A percentile compares a stretch with the other conserved stretches of the same genome.
Conservation (phyloP, 2,113 vertebrate species). For the Bambusicola thoracicus region DNA sequence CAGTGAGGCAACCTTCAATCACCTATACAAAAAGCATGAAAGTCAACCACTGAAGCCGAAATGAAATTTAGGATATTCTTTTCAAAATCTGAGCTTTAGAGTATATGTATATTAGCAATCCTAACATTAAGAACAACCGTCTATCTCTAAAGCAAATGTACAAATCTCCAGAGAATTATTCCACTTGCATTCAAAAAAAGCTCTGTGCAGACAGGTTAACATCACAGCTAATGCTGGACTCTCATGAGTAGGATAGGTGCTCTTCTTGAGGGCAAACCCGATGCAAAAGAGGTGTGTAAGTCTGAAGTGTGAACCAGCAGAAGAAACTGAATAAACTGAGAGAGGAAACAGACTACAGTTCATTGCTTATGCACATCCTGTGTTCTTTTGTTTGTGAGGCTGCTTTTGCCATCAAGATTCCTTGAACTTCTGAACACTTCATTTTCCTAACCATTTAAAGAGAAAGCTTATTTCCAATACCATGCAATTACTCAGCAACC, state of each 20-base stretch:
- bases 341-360: neutral
- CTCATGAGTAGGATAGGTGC: neutral
- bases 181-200: neutral
- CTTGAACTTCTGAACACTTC: neutral
- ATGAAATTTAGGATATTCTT: neutral
- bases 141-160: neutral
- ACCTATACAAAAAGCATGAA: neutral
- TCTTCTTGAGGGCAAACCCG: neutral
- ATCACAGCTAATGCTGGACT: neutral
- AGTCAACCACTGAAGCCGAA: neutral
- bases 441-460: neutral
- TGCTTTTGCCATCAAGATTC: neutral
- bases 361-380: neutral
- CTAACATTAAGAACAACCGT: neutral
- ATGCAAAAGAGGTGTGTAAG: neutral
- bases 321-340: too few species aligned
- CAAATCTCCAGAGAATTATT: neutral
- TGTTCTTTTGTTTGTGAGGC: neutral
- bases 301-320: neutral
- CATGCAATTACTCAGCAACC: neutral
- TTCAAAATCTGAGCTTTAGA: neutral
- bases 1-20: neutral
- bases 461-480: neutral
- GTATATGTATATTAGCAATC: neutral
- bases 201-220: neutral